Percentiles rank a stretch among this genome's conserved stretches.
Evolutionary conservation across 2,113 vertebrate genomes (phyloP).

Genomic region (Lynx canadensis): DNA sequence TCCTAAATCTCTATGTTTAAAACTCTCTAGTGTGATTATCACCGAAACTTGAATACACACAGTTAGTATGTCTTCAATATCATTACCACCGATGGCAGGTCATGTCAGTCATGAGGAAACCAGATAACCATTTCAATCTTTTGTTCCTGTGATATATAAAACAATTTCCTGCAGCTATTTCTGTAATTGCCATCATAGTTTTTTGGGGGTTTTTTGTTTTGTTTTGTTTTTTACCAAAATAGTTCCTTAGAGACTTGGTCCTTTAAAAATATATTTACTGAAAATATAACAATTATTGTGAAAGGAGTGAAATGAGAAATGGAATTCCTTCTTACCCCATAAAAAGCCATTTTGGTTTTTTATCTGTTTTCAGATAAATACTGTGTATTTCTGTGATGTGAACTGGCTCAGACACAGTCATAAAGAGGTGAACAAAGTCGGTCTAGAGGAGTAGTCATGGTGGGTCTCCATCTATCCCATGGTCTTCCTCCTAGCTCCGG

Average conservation of each 20-base stretch:
- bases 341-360: not conserved
- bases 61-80: not conserved
- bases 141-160: not conserved
- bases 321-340: not conserved
- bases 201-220: too few species aligned
- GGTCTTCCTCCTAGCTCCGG: not conserved
- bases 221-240: not conserved
- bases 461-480: fast-evolving
- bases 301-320: not conserved
- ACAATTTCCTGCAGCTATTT: not conserved
- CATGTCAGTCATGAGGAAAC: not conserved
- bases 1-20: not conserved
- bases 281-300: not conserved
- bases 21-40: not conserved
- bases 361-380: not conserved
- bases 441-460: fast-evolving
- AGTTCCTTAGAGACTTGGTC: not conserved
- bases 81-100: not conserved
- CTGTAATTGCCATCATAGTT: not conserved
- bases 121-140: not conserved
- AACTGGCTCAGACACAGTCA: not conserved
- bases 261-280: not conserved
- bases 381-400: not conserved
- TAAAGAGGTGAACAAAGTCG: too few species aligned
- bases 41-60: not conserved